phyloP scores from a whole-genome alignment of 2,797 vertebrate genomes.

The Mallotus villosus region DNA sequence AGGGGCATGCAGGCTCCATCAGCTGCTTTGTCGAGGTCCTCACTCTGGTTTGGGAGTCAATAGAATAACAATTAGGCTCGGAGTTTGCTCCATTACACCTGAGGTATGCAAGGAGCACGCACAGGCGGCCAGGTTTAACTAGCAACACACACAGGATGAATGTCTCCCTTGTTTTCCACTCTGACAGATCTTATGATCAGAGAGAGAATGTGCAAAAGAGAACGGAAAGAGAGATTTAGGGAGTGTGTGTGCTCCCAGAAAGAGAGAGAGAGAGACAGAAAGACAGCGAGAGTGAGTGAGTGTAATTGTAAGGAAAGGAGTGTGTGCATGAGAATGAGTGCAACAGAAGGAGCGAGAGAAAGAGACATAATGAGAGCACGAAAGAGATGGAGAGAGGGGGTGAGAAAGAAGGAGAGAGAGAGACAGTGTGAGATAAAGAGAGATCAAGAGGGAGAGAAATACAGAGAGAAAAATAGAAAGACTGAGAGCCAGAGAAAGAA shows the following conservation, averaged over 20 bases:
- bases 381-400: background rate
- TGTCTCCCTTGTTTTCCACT: constrained; percentile 57
- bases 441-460: no score
- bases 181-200: constrained; percentile 51
- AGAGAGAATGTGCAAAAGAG: background rate
- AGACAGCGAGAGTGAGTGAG: background rate
- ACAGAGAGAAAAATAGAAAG: no score
- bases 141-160: constrained; percentile 56
- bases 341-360: background rate
- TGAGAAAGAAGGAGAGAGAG: no score
- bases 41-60: constrained; percentile 43
- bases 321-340: background rate
- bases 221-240: background rate
- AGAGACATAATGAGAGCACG: background rate
- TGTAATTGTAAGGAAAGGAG: background rate
- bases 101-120: constrained; percentile 48
- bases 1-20: constrained; percentile 24
- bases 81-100: constrained; percentile 46
- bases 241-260: background rate
- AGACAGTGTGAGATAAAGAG: no score
- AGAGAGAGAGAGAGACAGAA: background rate
- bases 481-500: no score
- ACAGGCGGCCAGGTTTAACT: constrained; percentile 41
- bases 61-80: constrained; percentile 57
- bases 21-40: constrained; percentile 33